Evolutionary conservation across 2,888 invertebrate genomes (phyloP).

Genomic region (Parnassius smintheus): DNA sequence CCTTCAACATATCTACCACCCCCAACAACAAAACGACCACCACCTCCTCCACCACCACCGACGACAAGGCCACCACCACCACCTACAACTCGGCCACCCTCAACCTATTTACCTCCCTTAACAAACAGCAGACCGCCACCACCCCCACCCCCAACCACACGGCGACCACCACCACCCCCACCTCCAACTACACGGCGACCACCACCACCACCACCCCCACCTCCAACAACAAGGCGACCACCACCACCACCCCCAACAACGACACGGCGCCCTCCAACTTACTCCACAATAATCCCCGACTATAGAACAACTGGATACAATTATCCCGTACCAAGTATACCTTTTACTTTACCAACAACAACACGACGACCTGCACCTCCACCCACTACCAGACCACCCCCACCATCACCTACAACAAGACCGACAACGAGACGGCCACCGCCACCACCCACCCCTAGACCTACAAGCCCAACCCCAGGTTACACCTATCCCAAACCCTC

Average conservation of each 20-base stretch:
- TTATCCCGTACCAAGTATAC: conserved; percentile 44
- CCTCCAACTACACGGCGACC: conserved; percentile 31
- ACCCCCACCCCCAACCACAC: conserved; percentile 29
- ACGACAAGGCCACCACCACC: conserved; percentile 31
- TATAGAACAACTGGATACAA: conserved; percentile 49
- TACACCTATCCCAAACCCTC: conserved; percentile 34
- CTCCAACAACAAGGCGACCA: conserved; percentile 29
- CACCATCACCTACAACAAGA: conserved; percentile 28
- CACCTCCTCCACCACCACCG: conserved; percentile 34
- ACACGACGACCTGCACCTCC: conserved; percentile 31
- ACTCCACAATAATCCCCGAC: conserved; percentile 30
- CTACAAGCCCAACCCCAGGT: conserved; percentile 30
- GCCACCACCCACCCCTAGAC: conserved; percentile 30
- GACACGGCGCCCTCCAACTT: conserved; percentile 31
- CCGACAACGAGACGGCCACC: conserved; percentile 31
- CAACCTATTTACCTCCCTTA: conserved; percentile 27
- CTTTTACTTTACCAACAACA: conserved; percentile 39
- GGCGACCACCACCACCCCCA: conserved; percentile 31
- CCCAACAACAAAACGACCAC: conserved; percentile 40
- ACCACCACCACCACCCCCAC: conserved; percentile 30
- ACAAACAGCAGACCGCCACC: conserved; percentile 43
- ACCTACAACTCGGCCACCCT: conserved; percentile 33
- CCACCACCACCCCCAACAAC: conserved; percentile 32
- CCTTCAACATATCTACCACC: conserved; percentile 30
- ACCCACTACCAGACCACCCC: conserved; percentile 32